Base-by-base conservation (phyloP, 2,888 invertebrate genomes). In the Strigamia transsilvanica region DNA sequence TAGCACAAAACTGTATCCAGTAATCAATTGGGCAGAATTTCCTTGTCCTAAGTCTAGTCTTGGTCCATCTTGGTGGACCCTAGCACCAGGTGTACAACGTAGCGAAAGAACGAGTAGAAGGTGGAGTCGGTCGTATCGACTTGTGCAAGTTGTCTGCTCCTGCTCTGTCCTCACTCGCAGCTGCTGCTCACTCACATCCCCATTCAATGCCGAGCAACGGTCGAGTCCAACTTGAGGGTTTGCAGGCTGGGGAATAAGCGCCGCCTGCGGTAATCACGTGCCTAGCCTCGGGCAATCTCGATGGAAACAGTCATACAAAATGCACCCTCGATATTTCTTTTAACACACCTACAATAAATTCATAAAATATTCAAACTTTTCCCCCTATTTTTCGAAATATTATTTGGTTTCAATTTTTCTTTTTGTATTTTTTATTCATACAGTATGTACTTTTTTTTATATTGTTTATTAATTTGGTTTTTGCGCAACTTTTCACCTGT, bases 101-200 rank as follows among this genome's bases (percentile, higher is more conserved):
- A 73, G 73, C 27, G 9, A 27, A 32, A 73, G 73, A 73, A 73
- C 73, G 32, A 73, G 73, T 73, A 73, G 73, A 73, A 73, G 73
- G 73, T 73, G 73, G 73, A 73, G 73, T 73, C 73, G n/a, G 73
- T 73, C 73, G 73, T 73, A 73, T 32, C 73, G 73, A 73, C 73
- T 73, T 73, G 73, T 73, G 32, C 73, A 73, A 73, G 73, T 73
- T 73, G 73, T 32, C 32, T 73, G 73, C 73, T 73, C 73, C 73
- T 27, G 73, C 73, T 73, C 73, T 73, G 73, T 73, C 73, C 73
- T 73, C 73, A 73, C 73, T 73, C 73, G 73, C 73, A 73, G 73
- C 73, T 73, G 73, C 73, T 73, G 73, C 73, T 73, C 73, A 73
- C 73, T 73, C 73, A 73, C 73, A 73, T 73, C 73, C 73, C 73